phyloP scores from a whole-genome alignment of 2,113 vertebrate species.

The Crotophaga sulcirostris region DNA sequence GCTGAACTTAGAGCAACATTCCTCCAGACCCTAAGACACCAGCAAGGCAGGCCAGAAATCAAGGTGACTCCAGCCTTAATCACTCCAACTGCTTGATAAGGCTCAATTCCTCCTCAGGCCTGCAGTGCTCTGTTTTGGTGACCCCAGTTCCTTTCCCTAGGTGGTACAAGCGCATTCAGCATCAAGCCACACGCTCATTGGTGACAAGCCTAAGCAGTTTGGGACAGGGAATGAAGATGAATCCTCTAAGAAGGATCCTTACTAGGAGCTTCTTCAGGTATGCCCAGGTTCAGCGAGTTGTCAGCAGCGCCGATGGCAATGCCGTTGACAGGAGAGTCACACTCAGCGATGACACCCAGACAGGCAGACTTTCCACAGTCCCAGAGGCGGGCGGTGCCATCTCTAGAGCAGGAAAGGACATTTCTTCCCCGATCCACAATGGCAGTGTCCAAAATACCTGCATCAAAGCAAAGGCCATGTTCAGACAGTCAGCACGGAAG shows the following conservation, averaged over 20 bases:
- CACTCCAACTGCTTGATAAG: not conserved
- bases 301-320: constrained; percentile 68
- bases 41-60: not conserved
- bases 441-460: constrained; percentile 80
- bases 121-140: fast-evolving
- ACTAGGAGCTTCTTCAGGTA: constrained; percentile 71
- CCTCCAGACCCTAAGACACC: not conserved
- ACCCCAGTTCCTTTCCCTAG: not conserved
- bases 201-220: not conserved
- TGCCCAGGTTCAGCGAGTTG: constrained; percentile 72
- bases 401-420: constrained; percentile 77
- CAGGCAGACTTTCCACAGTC: constrained; percentile 78
- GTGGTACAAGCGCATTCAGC: not conserved
- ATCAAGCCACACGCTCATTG: fast-evolving
- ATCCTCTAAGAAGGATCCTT: not conserved
- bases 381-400: constrained; percentile 80
- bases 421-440: constrained; percentile 80
- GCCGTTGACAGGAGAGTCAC: constrained; percentile 71
- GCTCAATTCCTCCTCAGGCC: not conserved
- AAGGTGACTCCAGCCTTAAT: not conserved
- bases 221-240: not conserved
- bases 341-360: constrained; percentile 71
- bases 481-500: not conserved
- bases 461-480: not conserved
- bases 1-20: not conserved